Base-by-base conservation (phyloP, 2,797 vertebrate genomes). In the Myripristis jacobus region DNA sequence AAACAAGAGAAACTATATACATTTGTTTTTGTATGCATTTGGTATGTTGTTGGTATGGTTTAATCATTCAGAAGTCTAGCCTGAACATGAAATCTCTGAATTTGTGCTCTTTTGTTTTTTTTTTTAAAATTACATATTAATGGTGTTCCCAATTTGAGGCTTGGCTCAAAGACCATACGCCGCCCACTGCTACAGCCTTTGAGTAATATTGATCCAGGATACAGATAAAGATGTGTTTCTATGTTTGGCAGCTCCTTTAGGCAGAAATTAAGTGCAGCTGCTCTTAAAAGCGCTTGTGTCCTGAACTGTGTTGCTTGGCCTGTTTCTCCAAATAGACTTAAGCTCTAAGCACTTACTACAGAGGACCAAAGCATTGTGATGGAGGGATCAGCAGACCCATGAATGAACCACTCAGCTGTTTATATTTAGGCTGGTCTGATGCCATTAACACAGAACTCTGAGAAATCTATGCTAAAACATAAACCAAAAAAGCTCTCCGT, bases 321-420 rank as follows among this genome's bases (percentile, higher is more conserved):
- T 43, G n/a, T 76, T 78, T 65, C 84, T 74, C 38, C 29, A 80
- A 80, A 90, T 83, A 85, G 70, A 80, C 58, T 54, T 3, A 16
- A 66, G 75, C 78, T 70, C 36, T 22, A 27, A 78, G 75, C 38
- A 1, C 60, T 24, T 43, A 38, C 70, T 55, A n/a, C 18, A 38
- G 29, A 62, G 19, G 29, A 68, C 56, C 15, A 19, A 64, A 70
- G 65, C 66, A 71, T 19, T 56, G 78, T 43, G 48, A 53, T 43
- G 48, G 22, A 44, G 71, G 41, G 71, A 84, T 79, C 81, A 83
- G 73, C 84, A 81, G 83, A 82, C 60, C 80, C 69, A 60, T 38
- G 66, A 76, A 84, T 68, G 57, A 83, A 70, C 29, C 52, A 53
- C 70, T 78, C 31, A 16, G 18, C 55, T 70, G 57, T 78, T 36